Percentiles rank a stretch among this genome's conserved stretches.
phyloP scores from a whole-genome alignment of 2,797 vertebrate genomes.

The Gymnoscopelus microlampas region DNA sequence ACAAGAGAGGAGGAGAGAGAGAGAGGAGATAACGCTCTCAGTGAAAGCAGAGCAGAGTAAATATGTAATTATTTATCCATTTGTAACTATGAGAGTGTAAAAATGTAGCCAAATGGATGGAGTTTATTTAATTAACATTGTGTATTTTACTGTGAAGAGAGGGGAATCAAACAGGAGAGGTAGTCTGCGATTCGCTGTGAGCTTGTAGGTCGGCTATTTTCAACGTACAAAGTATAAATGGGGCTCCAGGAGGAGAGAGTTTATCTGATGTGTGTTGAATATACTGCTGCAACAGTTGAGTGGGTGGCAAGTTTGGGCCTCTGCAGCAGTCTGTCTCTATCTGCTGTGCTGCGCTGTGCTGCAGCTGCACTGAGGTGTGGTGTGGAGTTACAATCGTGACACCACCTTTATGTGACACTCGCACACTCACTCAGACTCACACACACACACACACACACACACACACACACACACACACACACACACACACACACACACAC shows the following conservation, averaged over 20 bases:
- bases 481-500: not conserved
- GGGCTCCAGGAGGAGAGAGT: not conserved
- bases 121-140: too few relatives aligned
- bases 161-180: not conserved
- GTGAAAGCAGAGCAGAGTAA: not conserved
- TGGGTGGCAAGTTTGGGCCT: slow-evolving; percentile 42
- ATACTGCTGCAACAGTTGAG: slow-evolving; percentile 70
- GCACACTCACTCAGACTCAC: too few relatives aligned
- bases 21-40: not conserved
- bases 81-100: too few relatives aligned
- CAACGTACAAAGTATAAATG: not conserved
- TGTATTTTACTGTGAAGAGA: not conserved
- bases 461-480: not conserved
- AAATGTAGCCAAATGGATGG: too few relatives aligned
- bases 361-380: slow-evolving; percentile 69
- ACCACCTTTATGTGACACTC: slow-evolving; percentile 14
- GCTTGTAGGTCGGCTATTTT: too few relatives aligned
- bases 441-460: too few relatives aligned
- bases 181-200: not conserved
- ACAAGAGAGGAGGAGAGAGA: not conserved
- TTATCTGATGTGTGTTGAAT: slow-evolving; percentile 24
- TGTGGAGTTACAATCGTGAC: slow-evolving; percentile 60
- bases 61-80: too few relatives aligned
- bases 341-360: slow-evolving; percentile 12
- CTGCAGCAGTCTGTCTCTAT: slow-evolving; percentile 65